Evolutionary conservation across 2,113 vertebrate species (phyloP).

Genomic region (Myotis brandtii): DNA sequence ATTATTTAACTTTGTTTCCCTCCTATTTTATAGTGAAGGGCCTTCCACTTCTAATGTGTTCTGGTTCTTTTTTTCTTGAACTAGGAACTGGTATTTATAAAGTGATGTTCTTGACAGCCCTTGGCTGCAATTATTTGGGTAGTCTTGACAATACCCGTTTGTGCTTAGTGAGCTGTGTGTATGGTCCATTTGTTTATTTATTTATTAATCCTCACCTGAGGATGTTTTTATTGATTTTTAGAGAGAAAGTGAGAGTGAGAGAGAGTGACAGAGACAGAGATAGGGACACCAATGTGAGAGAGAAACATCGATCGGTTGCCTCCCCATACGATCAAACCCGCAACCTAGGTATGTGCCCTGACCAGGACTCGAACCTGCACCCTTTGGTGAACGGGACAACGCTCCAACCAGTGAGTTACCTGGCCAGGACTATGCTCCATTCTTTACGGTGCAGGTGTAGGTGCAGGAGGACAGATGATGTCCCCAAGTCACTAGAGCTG

Average conservation of each 20-base stretch:
- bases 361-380: not conserved
- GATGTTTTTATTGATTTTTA: not conserved
- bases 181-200: not conserved
- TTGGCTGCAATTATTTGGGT: not conserved
- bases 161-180: not conserved
- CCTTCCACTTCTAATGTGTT: not conserved
- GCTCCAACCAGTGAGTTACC: not conserved
- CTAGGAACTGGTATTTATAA: not conserved
- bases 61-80: slow-evolving; percentile 47
- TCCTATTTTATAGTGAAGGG: not conserved
- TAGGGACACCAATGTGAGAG: not conserved
- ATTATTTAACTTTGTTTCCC: not conserved
- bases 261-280: too few relatives aligned
- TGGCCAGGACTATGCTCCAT: not conserved
- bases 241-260: not conserved
- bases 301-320: not conserved
- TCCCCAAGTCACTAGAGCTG: not conserved
- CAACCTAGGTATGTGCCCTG: not conserved
- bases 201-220: not conserved
- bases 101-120: not conserved
- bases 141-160: not conserved
- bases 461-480: not conserved
- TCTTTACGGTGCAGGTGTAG: not conserved
- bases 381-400: not conserved
- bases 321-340: not conserved